Conservation (phyloP, 2,797 vertebrate species). For the Emys orbicularis region DNA sequence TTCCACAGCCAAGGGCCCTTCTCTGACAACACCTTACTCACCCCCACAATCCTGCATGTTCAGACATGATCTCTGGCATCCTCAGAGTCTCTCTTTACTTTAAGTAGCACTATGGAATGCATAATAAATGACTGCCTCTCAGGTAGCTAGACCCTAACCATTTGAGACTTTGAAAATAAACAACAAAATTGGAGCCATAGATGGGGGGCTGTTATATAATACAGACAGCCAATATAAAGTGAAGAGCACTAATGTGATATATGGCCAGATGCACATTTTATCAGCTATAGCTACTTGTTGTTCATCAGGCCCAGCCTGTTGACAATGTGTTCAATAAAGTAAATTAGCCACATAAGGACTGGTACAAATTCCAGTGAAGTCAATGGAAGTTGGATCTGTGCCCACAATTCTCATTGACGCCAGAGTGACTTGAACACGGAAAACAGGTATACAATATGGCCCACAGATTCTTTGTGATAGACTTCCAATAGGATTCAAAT, state of each 20-base stretch:
- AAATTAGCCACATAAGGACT: background rate
- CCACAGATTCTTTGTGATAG: background rate
- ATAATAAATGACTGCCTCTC: background rate
- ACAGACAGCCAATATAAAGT: background rate
- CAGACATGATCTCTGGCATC: background rate
- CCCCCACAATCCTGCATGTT: background rate
- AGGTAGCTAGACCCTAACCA: background rate
- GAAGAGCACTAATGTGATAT: background rate
- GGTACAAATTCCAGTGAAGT: background rate
- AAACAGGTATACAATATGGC: background rate
- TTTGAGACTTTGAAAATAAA: background rate
- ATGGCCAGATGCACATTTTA: background rate
- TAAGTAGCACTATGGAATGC: background rate
- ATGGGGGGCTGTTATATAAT: background rate
- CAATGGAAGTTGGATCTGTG: background rate
- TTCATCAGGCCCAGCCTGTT: background rate
- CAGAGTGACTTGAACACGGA: background rate
- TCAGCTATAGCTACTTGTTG: background rate
- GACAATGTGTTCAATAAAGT: background rate
- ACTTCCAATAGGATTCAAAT: background rate
- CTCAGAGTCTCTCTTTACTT: fast-evolving
- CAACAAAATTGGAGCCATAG: background rate
- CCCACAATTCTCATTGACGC: background rate
- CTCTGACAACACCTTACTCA: background rate
- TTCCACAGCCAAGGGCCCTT: background rate